Conservation (phyloP, 1,140 invertebrate genomes). For the Drosophila chauvacae region DNA sequence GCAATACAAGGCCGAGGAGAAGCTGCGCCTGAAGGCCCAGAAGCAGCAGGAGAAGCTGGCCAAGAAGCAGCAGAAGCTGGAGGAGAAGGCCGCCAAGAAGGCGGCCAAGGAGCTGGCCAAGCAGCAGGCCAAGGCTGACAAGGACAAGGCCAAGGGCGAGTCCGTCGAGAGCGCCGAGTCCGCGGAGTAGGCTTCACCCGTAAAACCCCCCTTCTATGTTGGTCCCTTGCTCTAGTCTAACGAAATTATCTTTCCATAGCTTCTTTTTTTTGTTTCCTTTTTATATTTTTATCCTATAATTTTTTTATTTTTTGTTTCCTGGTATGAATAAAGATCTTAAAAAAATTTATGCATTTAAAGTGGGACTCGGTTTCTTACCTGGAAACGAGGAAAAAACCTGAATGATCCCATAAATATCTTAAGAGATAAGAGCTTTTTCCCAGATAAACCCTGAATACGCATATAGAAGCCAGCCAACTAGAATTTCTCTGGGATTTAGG, state of each 20-base stretch:
- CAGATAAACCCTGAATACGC: conserved; percentile 2
- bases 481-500: background rate
- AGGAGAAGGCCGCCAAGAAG: conserved; percentile 70
- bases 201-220: conserved; percentile 17
- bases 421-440: background rate
- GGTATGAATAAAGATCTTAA: conserved; percentile 29
- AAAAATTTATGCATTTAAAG: background rate
- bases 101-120: conserved; percentile 72
- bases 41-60: conserved; percentile 66
- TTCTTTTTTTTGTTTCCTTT: conserved; percentile 28
- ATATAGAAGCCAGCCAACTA: background rate
- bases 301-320: conserved; percentile 19
- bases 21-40: conserved; percentile 58
- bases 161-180: conserved; percentile 63
- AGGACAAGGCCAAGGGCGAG: conserved; percentile 45
- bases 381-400: background rate
- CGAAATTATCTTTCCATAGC: conserved; percentile 27
- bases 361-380: background rate
- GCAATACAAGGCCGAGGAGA: conserved; percentile 66
- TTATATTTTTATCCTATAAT: conserved; percentile 33
- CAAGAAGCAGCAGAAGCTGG: conserved; percentile 69
- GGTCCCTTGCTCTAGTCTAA: conserved; percentile 53
- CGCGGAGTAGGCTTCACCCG: conserved; percentile 18
- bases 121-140: conserved; percentile 62
- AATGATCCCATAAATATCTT: background rate